A percentile compares a stretch with the other conserved stretches of the same genome.
Evolutionary conservation across 2,888 invertebrate genomes (phyloP).

Genomic region (Serrognathus titanus): DNA sequence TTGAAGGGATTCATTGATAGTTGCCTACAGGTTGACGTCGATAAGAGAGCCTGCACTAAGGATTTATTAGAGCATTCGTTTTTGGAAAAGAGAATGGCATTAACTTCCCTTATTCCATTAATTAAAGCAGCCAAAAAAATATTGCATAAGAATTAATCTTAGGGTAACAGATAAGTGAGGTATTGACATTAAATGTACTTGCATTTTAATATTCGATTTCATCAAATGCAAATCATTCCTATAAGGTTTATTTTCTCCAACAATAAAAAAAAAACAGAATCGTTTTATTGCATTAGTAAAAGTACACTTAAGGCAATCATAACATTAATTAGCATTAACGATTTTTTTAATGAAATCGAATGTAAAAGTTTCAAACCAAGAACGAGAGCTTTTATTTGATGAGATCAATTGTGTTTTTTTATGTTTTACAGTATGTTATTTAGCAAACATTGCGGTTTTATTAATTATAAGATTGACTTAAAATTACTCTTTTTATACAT

Average conservation of each 20-base stretch:
- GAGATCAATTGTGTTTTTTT: too few species aligned
- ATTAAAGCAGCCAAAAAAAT: constrained; percentile 90
- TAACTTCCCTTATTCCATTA: constrained; percentile 79
- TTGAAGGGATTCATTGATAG: constrained; percentile 82
- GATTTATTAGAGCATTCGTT: constrained; percentile 79
- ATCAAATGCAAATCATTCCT: not conserved
- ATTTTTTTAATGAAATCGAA: too few species aligned
- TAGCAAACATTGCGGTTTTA: too few species aligned
- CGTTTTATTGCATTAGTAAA: not conserved
- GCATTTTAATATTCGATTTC: not conserved
- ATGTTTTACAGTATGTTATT: too few species aligned
- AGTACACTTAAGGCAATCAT: not conserved
- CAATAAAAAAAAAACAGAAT: too few species aligned
- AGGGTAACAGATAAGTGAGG: constrained; percentile 2
- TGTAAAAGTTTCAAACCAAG: too few species aligned
- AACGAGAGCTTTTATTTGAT: too few species aligned
- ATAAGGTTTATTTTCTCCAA: too few species aligned
- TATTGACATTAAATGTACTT: constrained; percentile 1
- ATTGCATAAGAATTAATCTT: constrained; percentile 55
- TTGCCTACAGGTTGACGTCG: constrained; percentile 84
- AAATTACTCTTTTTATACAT: too few species aligned
- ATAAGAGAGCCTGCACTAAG: constrained; percentile 70
- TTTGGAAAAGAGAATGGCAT: constrained; percentile 73
- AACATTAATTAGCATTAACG: too few species aligned
- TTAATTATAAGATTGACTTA: too few species aligned